Evolutionary conservation across 2,888 invertebrate genomes (phyloP).

Genomic region (Ormyrus nitidulus): DNA sequence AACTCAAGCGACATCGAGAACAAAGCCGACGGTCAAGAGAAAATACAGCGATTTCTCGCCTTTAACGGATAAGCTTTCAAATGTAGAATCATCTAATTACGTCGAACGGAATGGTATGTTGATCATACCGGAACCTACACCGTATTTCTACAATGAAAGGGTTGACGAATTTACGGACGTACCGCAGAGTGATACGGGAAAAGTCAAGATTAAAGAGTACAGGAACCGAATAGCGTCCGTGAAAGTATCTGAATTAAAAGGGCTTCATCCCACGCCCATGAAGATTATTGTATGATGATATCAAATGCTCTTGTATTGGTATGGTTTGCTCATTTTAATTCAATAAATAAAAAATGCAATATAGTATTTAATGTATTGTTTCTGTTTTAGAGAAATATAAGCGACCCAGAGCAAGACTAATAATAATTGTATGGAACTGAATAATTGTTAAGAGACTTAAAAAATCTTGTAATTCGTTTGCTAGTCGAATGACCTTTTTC

Average conservation of each 20-base stretch:
- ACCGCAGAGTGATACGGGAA: constrained; percentile 62
- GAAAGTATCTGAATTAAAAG: constrained; percentile 61
- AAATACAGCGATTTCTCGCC: neutral
- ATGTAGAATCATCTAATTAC: constrained; percentile 22
- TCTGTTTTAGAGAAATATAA: no score
- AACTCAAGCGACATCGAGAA: neutral
- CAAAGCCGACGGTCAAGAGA: neutral
- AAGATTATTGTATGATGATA: neutral
- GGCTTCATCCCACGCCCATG: constrained; percentile 29
- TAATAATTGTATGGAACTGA: no score
- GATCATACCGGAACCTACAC: constrained; percentile 56
- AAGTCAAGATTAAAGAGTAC: constrained; percentile 62
- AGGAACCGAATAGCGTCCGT: constrained; percentile 62
- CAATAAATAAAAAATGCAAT: no score
- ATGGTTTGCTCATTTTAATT: no score
- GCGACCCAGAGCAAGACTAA: no score
- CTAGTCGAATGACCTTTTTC: constrained; percentile 44
- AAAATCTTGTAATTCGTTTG: neutral
- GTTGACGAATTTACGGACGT: constrained; percentile 61
- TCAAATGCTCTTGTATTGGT: no score
- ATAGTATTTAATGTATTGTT: no score
- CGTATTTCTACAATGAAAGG: constrained; percentile 62
- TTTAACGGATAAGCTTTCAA: neutral
- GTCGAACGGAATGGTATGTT: constrained; percentile 44
- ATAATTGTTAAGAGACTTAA: neutral